Base-by-base conservation (phyloP, 2,888 invertebrate genomes). In the Hydrotaea diabolus region DNA sequence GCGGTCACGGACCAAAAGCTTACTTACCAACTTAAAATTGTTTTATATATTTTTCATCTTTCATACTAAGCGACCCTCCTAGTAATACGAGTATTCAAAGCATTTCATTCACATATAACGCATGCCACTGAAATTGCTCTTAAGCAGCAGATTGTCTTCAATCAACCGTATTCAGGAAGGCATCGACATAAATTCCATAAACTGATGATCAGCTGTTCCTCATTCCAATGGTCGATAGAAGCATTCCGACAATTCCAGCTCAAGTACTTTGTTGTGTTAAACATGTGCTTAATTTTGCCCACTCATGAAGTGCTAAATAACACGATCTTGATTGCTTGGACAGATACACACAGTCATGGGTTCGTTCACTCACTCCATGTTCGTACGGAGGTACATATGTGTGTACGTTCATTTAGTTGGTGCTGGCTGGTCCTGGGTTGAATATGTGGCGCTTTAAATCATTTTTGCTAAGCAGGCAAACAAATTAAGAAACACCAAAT, bases 301-400 rank as follows among this genome's bases (percentile, higher is more conserved):
- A 43, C 26, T 66, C 39, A 43, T 81, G 75, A 85, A 85, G 80
- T 85, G 84, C 79, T 79, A 81, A 84, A 84, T 81, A 76, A 82
- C 79, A 79, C 82, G 79, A 49, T 79, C 69, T 82, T 79, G 79
- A 85, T 79, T 77, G 69, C 19, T 21, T 21, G 8, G 11, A 39
- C 31, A 31, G 31, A 31, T 7, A 46, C 23, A 7, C 9, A 39
- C 2, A 69, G 5, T 23, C 13, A 17, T 23, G 39, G 15, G 46
- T 19, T 46, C 21, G 46, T 9, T 69, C 43, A 46, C 39, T 46
- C 23, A 15, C 23, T 57, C n/a, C n/a, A n/a, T n/a, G n/a, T n/a
- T n/a, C n/a, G n/a, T n/a, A n/a, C n/a, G n/a, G n/a, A n/a, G n/a
- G n/a, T n/a, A n/a, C n/a, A n/a, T n/a, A n/a, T n/a, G n/a, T n/a